These are phyloP conservation scores for Myiozetetes cayanensis DNA, from an alignment of 2,113 vertebrate genomes.

Conservation along the genomic window DNA sequence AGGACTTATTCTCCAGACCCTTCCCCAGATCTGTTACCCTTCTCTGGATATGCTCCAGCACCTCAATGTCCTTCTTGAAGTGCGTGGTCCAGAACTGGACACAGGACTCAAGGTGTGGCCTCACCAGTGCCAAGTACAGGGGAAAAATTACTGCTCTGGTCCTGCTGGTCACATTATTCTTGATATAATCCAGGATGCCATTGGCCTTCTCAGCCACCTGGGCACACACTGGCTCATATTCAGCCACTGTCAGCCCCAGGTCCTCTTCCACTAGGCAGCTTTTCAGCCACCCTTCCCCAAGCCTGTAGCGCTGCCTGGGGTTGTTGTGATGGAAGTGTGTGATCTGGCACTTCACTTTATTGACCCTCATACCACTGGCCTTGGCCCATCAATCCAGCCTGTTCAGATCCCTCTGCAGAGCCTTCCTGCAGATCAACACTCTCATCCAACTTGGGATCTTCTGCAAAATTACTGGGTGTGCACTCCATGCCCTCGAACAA, in stretches of 20 bases:
- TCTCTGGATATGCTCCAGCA: accelerated
- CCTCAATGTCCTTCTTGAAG: neutral
- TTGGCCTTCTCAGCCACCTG: neutral
- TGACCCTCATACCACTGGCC: neutral
- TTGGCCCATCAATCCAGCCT: neutral
- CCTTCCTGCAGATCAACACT: neutral
- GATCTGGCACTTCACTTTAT: accelerated
- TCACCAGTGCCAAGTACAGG: neutral
- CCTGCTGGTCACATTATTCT: neutral
- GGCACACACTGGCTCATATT: neutral
- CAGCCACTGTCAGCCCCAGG: neutral
- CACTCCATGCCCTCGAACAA: neutral
- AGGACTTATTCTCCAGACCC: neutral
- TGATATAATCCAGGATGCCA: neutral
- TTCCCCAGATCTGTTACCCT: neutral
- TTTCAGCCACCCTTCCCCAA: neutral
- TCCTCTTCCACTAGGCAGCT: neutral
- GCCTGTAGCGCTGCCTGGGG: neutral
- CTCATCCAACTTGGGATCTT: neutral
- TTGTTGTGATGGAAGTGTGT: neutral
- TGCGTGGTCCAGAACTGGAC: neutral
- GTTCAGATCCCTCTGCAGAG: neutral
- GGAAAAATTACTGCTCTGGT: neutral
- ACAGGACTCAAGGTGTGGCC: neutral
- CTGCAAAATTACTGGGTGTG: neutral